Evolutionary conservation across 2,113 vertebrate genomes (phyloP), one percentile per base, ranked within the genome.

Genomic region (Regulus satrapa): DNA sequence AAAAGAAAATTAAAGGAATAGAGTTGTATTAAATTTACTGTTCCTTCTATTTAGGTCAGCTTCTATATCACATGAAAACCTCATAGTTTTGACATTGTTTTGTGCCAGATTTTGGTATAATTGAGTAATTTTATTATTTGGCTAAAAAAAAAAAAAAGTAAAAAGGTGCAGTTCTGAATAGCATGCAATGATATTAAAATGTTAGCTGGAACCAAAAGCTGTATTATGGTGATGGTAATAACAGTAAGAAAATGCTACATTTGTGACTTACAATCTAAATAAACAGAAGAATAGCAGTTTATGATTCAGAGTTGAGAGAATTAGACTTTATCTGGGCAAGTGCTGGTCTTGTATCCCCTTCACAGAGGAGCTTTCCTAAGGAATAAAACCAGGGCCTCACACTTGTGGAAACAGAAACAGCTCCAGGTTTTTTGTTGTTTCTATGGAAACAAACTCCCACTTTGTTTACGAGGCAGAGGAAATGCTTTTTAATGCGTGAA

Each of bases 401-500:
- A 21, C 18, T 68, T 73, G n/a, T 68, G 73, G 72, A 67, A 91
- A 46, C 29, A 67, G 68, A 76, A 93, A 29, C 61, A 86, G 89
- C 54, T 80, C 75, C 78, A 64, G 72, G 14, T 23, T 83, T 68
- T 45, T 77, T 69, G 36, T 94, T 82, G 83, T 95, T 92, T 78
- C 92, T 87, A 95, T 94, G 92, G 96, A 96, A 92, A 96, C 91
- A 82, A 85, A 87, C 61, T 95, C 81, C 68, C 29, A 77, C 75
- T 95, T 92, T 85, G 69, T 92, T 96, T 95, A 92, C 1, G 0
- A 95, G 76, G 67, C 67, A 80, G 66, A 92, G 72, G 82, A 95
- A 91, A 91, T 89, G 75, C 55, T 89, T 91, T 86, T 55, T 84
- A 92, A 84, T 69, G 62, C 36, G 21, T 62, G 68, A 85, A 85